Evolutionary conservation across 2,888 invertebrate genomes (phyloP), one percentile per base, ranked within the genome.

Genomic region (Pollenia griseotomentosa): DNA sequence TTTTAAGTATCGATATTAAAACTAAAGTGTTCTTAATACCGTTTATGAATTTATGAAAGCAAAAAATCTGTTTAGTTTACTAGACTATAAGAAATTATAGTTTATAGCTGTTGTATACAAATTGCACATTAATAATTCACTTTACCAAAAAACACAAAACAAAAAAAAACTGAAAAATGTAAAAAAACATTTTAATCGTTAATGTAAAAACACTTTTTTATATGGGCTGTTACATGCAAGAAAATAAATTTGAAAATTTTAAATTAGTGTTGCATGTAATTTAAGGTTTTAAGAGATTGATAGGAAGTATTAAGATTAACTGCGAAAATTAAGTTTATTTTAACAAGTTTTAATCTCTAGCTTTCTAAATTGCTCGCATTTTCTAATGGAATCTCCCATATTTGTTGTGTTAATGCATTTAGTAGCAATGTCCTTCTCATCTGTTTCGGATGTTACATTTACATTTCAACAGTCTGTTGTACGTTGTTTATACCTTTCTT

Each of bases 31-130:
- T 61, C 75, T 77, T 83, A 78, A 71, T 78, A 59, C 40, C 51
- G 19, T 73, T 78, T 78, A 83, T 57, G 65, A 68, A 84, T 74
- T 68, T 68, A 61, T 79, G 53, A 68, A 33, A 44, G 61, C 33
- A 40, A 68, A 79, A 80, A 61, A 74, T 84, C 84, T 84, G 84
- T 74, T 79, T 84, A 68, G 66, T 74, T 61, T 79, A 79, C 57
- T 53, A 77, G n/a, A 63, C 33, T 57, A 33, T 61, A 61, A 61
- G 66, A 73, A 79, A 79, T 84, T 79, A 71, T 83, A 77, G 77
- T 83, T 83, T 83, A 83, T 83, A 70, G 70, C 61, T 46, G 46
- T 63, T 83, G 75, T 83, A 77, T 77, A 83, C 83, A 83, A 83
- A 77, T 83, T 70, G 77, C 40, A 77, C 77, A 63, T 77, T 83